A percentile compares a stretch with the other conserved stretches of the same genome.
Evolutionary conservation across 2,113 vertebrate species (phyloP).

Genomic region (Callipepla californica): DNA sequence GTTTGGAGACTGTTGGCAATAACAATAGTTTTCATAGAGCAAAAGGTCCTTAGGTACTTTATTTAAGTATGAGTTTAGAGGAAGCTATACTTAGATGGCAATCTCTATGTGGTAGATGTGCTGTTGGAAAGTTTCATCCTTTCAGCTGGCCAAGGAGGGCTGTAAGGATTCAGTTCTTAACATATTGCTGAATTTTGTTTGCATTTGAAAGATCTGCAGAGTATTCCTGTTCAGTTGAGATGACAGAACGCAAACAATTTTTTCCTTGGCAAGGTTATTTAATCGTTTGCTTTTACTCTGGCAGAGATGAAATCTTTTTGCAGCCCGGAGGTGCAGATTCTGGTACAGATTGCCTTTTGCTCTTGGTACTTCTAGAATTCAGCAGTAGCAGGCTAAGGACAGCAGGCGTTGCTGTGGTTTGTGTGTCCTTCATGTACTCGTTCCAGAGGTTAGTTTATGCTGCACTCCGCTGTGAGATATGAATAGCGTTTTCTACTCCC

Average conservation of each 20-base stretch:
- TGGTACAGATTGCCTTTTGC: background rate
- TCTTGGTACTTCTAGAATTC: background rate
- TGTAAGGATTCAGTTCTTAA: background rate
- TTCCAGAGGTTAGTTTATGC: background rate
- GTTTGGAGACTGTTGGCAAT: background rate
- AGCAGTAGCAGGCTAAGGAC: background rate
- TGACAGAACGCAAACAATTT: constrained; percentile 7
- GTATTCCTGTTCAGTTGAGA: background rate
- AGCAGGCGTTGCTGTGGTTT: background rate
- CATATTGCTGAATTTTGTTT: background rate
- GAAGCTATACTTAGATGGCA: background rate
- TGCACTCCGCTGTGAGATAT: background rate
- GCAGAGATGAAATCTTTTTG: background rate
- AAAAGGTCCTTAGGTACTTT: background rate
- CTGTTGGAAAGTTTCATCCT: constrained; percentile 13
- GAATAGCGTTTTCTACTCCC: background rate
- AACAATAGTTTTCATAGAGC: background rate
- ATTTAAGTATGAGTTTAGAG: background rate
- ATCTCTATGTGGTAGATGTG: background rate
- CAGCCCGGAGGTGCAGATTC: background rate
- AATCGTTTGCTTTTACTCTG: background rate
- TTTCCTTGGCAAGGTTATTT: background rate
- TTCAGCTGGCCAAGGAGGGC: background rate
- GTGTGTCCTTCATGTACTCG: background rate
- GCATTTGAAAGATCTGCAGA: background rate